A percentile compares a stretch with the other conserved stretches of the same genome.
These are phyloP conservation scores for Heterodera schachtii DNA, from an alignment of 1,140 invertebrate species.

Conservation along the genomic window DNA sequence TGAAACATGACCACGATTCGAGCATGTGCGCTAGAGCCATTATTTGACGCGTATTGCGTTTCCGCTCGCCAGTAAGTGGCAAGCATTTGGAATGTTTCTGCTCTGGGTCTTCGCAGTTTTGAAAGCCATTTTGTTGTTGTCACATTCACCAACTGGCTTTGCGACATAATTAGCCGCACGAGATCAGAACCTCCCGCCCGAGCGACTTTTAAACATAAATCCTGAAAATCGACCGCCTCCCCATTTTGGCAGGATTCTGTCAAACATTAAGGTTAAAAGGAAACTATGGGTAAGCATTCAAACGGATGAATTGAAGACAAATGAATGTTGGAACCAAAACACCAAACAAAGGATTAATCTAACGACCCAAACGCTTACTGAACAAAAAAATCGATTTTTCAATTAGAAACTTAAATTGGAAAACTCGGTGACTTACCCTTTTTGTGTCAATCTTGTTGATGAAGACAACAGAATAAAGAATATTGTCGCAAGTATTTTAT, in stretches of 20 bases:
- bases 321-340: not conserved
- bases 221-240: not conserved
- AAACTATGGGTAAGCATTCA: not conserved
- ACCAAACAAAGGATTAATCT: not conserved
- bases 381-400: not conserved
- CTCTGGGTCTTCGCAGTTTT: not conserved
- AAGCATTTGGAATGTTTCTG: not conserved
- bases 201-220: not conserved
- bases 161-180: not conserved
- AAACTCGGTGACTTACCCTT: too few species aligned
- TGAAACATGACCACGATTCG: slow-evolving; percentile 7
- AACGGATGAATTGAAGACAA: not conserved
- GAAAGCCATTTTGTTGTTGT: not conserved
- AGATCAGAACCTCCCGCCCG: not conserved
- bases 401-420: too few species aligned
- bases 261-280: not conserved
- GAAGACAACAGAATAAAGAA: too few species aligned
- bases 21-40: not conserved
- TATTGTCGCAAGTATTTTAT: too few species aligned
- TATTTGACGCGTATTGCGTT: not conserved
- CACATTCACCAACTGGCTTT: not conserved
- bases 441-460: too few species aligned
- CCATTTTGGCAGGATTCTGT: not conserved
- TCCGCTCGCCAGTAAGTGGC: not conserved
- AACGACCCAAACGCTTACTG: not conserved